A percentile compares a stretch with the other conserved stretches of the same genome.
phyloP scores from a whole-genome alignment of 2,888 invertebrate species.

The Platycnemis pennipes region DNA sequence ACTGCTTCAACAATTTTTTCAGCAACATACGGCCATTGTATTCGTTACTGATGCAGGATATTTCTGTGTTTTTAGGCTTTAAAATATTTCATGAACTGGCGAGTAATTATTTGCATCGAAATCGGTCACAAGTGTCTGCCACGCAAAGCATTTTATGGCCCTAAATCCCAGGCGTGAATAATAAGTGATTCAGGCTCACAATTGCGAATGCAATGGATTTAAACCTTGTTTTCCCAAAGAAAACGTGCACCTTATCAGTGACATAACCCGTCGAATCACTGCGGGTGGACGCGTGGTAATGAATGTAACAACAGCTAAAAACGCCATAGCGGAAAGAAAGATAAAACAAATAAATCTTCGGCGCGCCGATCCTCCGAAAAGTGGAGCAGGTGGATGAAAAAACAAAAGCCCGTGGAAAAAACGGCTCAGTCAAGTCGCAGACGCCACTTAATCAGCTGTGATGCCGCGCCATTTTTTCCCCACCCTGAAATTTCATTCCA shows the following conservation, averaged over 20 bases:
- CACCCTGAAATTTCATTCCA: constrained; percentile 10
- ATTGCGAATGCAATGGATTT: neutral
- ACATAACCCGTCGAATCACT: neutral
- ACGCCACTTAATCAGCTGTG: constrained; percentile 43
- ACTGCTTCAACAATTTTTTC: no score
- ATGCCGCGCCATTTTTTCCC: neutral
- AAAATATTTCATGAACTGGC: no score
- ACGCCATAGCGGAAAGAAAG: neutral
- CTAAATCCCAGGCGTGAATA: neutral
- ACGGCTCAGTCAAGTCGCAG: constrained; percentile 46
- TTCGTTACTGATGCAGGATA: no score
- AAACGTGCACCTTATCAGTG: neutral
- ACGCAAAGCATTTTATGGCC: neutral
- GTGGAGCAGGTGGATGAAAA: constrained; percentile 26
- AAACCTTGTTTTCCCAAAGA: constrained; percentile 6
- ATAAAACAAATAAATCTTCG: neutral
- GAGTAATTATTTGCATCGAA: no score
- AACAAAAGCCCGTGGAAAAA: neutral
- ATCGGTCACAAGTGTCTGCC: neutral
- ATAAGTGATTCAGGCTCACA: neutral
- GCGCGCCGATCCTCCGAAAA: constrained; percentile 24
- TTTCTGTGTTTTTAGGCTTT: no score
- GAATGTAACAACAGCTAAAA: neutral
- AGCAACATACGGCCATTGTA: no score
- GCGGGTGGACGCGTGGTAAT: neutral